A percentile compares a stretch with the other conserved stretches of the same genome.
These are phyloP conservation scores for Nebria salina DNA, from an alignment of 2,888 invertebrate species.

Conservation along the genomic window DNA sequence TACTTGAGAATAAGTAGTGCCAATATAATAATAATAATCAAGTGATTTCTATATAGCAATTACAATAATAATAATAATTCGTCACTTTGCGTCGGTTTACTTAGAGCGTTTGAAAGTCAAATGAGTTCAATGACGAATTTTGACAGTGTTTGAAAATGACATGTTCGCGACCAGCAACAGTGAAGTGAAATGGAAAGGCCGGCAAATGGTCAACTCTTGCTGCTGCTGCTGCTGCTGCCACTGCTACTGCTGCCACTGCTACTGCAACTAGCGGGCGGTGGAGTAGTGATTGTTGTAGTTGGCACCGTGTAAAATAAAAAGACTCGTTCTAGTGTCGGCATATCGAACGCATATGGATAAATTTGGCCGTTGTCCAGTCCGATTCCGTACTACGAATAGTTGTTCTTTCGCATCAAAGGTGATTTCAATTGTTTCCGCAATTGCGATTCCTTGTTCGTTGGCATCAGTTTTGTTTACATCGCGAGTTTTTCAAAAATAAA, in stretches of 20 bases:
- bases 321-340: conserved; percentile 29
- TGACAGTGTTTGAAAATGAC: conserved; percentile 29
- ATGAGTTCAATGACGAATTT: conserved; percentile 39
- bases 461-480: conserved; percentile 3
- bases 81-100: neutral
- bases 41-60: neutral
- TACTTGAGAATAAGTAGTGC: neutral
- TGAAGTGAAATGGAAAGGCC: conserved; percentile 43
- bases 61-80: neutral
- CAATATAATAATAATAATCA: neutral
- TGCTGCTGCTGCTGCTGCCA: neutral
- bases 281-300: conserved; percentile 6
- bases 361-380: conserved; percentile 43
- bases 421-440: conserved; percentile 26
- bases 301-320: conserved; percentile 19
- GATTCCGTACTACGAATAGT: conserved; percentile 42
- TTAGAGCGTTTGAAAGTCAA: conserved; percentile 47
- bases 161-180: conserved; percentile 26
- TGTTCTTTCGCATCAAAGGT: conserved; percentile 45
- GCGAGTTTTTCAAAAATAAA: neutral
- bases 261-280: conserved; percentile 15
- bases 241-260: conserved; percentile 8
- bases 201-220: conserved; percentile 12
- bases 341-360: conserved; percentile 45
- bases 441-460: neutral